These are phyloP conservation scores for western clawed frog (Xenopus tropicalis) DNA, from an alignment of 2,113 vertebrate genomes.

Conservation along the genomic window DNA sequence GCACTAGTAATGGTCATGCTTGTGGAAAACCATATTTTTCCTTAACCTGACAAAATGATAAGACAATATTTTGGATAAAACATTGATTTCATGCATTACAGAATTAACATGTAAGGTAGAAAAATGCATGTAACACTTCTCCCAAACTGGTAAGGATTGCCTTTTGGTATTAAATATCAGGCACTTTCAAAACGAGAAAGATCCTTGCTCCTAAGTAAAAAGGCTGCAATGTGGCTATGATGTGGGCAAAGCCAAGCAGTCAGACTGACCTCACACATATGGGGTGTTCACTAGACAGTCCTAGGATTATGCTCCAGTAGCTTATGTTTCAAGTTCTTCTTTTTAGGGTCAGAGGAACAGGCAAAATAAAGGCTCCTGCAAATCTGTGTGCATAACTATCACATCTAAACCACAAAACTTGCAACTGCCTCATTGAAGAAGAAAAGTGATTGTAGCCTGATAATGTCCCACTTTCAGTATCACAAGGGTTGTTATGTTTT, in stretches of 20 bases:
- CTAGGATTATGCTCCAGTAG: background rate
- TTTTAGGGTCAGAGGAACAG: conserved; percentile 11
- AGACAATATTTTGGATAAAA: conserved; percentile 7
- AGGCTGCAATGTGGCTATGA: conserved; percentile 7
- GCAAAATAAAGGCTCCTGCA: conserved; percentile 2
- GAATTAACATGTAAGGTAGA: conserved; percentile 14
- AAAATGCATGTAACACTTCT: conserved; percentile 6
- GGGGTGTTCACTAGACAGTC: background rate
- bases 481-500: conserved; percentile 51
- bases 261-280: background rate
- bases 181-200: conserved; percentile 28
- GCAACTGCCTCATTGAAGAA: conserved; percentile 50
- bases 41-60: conserved; percentile 8
- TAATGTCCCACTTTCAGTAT: conserved; percentile 52
- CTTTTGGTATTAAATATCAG: conserved; percentile 22
- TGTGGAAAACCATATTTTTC: background rate
- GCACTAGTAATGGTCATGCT: background rate
- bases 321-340: background rate
- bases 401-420: conserved; percentile 49
- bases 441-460: conserved; percentile 19
- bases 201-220: conserved; percentile 8
- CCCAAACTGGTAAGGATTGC: background rate
- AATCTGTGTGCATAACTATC: background rate
- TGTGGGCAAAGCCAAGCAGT: conserved; percentile 7
- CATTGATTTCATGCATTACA: conserved; percentile 22